Conservation (phyloP, 1,140 invertebrate species). For the Protaetia brevitarsis region DNA sequence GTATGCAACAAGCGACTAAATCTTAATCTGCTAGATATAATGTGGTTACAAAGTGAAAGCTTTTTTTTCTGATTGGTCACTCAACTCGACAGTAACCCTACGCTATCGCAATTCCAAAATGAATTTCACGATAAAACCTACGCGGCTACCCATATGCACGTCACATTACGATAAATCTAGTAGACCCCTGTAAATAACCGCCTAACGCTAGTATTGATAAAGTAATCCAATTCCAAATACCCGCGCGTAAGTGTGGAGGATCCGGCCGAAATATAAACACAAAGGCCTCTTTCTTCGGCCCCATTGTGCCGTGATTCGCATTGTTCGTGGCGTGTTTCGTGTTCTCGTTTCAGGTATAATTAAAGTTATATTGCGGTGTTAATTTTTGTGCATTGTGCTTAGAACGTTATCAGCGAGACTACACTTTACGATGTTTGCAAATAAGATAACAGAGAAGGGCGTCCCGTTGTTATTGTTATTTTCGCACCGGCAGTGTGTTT, state of each 20-base stretch:
- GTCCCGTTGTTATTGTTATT: not conserved
- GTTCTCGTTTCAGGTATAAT: constrained; percentile 33
- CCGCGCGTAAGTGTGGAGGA: not conserved
- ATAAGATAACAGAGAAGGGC: constrained; percentile 26
- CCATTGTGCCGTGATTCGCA: constrained; percentile 4
- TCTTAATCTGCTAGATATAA: too few relatives aligned
- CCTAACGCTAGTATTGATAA: constrained; percentile 6
- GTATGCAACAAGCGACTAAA: too few relatives aligned
- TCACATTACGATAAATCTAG: constrained; percentile 9
- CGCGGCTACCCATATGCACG: too few relatives aligned
- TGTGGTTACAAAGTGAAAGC: too few relatives aligned
- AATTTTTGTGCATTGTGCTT: constrained; percentile 36
- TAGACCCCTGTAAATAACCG: not conserved
- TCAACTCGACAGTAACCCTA: too few relatives aligned
- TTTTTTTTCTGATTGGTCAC: too few relatives aligned
- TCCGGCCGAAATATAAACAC: constrained; percentile 10
- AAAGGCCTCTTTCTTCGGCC: constrained; percentile 9
- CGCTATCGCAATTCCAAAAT: too few relatives aligned
- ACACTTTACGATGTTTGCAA: constrained; percentile 28
- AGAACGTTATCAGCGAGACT: constrained; percentile 30
- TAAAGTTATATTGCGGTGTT: constrained; percentile 36
- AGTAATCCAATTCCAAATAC: constrained; percentile 15
- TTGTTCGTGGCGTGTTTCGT: constrained; percentile 21
- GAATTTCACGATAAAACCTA: too few relatives aligned
- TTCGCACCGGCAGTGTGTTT: too few relatives aligned